Evolutionary conservation across 2,113 vertebrate genomes (phyloP).

Genomic region (Neotragus pygmaeus): DNA sequence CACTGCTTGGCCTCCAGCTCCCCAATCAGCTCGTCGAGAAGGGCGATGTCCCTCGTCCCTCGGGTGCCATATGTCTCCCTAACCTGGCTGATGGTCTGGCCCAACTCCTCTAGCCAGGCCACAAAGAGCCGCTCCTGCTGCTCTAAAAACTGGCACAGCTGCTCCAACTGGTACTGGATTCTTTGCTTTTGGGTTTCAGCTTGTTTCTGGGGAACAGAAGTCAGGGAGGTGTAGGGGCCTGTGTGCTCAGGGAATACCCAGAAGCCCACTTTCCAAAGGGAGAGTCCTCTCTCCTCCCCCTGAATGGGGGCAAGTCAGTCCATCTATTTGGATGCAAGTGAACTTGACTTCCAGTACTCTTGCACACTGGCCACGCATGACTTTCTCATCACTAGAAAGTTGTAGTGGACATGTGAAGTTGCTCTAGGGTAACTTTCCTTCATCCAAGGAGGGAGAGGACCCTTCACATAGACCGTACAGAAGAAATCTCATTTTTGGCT

Average conservation of each 20-base stretch:
- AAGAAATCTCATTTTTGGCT: background rate
- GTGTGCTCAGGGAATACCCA: background rate
- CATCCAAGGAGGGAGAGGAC: background rate
- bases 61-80: conserved; percentile 4
- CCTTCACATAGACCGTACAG: background rate
- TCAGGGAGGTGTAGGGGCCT: background rate
- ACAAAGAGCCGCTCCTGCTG: conserved; percentile 58
- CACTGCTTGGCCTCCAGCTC: conserved; percentile 56
- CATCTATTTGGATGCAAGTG: background rate
- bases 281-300: background rate
- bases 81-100: background rate
- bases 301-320: background rate
- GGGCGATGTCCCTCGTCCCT: background rate
- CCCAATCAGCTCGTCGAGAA: conserved; percentile 31
- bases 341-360: background rate
- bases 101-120: conserved; percentile 48
- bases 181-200: conserved; percentile 54
- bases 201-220: conserved; percentile 40
- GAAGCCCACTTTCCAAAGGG: background rate
- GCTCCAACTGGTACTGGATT: background rate
- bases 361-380: background rate
- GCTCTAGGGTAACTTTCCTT: background rate
- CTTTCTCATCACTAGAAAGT: background rate
- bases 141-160: conserved; percentile 56
- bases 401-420: background rate